These are phyloP conservation scores for Antrozous pallidus DNA, from an alignment of 2,797 vertebrate genomes.

Conservation along the genomic window DNA sequence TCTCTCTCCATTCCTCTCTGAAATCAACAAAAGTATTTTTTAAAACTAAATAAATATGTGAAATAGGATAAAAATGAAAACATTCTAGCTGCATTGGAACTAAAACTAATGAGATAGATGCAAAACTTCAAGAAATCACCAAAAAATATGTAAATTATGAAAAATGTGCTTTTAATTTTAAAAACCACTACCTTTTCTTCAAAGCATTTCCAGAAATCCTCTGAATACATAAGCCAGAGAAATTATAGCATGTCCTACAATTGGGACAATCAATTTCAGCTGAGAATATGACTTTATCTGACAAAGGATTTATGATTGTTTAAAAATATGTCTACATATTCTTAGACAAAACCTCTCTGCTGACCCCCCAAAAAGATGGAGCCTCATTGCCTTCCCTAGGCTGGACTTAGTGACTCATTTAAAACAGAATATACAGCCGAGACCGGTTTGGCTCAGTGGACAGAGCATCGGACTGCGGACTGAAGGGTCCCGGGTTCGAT, in stretches of 20 bases:
- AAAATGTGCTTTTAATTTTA: background rate
- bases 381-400: background rate
- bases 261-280: background rate
- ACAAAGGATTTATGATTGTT: background rate
- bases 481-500: too few species aligned
- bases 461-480: too few species aligned
- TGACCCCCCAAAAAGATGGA: background rate
- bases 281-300: background rate
- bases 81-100: background rate
- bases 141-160: background rate
- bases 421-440: background rate
- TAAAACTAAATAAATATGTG: background rate
- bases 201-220: constrained; percentile 11
- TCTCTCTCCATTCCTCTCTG: too few species aligned
- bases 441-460: too few species aligned
- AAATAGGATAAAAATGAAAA: background rate
- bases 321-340: background rate
- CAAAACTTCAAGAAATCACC: background rate
- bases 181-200: constrained; percentile 13
- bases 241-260: background rate
- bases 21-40: too few species aligned
- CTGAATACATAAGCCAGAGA: background rate
- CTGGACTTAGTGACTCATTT: background rate
- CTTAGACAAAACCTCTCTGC: background rate
- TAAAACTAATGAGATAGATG: background rate